phyloP scores from a whole-genome alignment of 2,113 vertebrate genomes.

The Microcebus jonahi region DNA sequence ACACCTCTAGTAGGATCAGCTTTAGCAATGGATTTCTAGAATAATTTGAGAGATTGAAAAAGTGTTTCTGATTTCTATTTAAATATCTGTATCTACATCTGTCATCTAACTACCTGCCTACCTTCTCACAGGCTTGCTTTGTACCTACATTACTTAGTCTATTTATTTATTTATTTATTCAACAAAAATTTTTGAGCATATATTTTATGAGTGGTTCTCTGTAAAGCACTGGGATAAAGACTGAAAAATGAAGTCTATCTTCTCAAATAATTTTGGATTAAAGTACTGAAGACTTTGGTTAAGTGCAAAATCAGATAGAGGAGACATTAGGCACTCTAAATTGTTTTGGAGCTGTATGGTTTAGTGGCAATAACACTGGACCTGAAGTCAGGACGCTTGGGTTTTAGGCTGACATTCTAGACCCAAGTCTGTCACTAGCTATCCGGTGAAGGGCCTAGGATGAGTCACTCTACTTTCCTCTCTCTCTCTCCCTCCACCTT shows the following conservation, averaged over 20 bases:
- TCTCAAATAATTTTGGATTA: neutral
- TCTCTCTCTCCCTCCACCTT: too few relatives aligned
- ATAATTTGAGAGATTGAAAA: neutral
- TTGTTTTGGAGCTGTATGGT: neutral
- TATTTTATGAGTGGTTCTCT: neutral
- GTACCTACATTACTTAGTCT: neutral
- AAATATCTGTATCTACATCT: neutral
- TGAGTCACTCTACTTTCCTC: neutral
- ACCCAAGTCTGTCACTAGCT: neutral
- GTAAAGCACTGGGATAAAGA: neutral
- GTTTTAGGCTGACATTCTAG: neutral
- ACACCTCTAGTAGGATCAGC: neutral
- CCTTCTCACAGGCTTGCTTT: neutral
- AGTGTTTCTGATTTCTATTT: neutral
- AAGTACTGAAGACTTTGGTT: neutral
- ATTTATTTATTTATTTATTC: neutral
- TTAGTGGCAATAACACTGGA: neutral
- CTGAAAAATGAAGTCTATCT: neutral
- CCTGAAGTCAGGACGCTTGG: neutral
- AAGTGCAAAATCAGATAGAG: neutral
- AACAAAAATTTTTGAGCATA: neutral
- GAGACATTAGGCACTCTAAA: neutral
- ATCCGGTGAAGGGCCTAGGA: neutral
- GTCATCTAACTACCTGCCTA: neutral
- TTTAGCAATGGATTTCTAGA: constrained; percentile 15